Conservation (phyloP, 2,888 invertebrate genomes). For the Acanthopleura granulata region DNA sequence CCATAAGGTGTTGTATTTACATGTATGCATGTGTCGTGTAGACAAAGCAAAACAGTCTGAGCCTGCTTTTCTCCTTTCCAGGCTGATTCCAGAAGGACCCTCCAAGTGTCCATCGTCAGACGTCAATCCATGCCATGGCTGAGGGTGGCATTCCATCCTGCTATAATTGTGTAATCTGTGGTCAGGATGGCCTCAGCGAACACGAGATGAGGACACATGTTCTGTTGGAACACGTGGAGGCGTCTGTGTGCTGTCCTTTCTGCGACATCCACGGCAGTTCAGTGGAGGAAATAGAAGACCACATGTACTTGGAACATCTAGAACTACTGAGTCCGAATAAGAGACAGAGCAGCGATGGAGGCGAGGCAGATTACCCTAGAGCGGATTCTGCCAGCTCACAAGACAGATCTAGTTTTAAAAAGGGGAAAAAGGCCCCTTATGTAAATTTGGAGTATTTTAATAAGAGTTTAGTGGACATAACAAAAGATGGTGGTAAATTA, state of each 20-base stretch:
- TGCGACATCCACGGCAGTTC: conserved; percentile 83
- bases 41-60: no score
- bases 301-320: conserved; percentile 86
- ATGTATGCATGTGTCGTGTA: no score
- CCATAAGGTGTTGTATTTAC: no score
- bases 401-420: background rate
- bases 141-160: conserved; percentile 23
- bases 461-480: conserved; percentile 8
- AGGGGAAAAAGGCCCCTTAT: conserved; percentile 13
- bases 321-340: conserved; percentile 81
- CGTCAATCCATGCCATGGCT: conserved; percentile 23
- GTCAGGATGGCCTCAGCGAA: conserved; percentile 79
- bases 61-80: no score
- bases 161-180: conserved; percentile 82
- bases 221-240: conserved; percentile 82
- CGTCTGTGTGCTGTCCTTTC: conserved; percentile 85
- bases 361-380: conserved; percentile 14
- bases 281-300: conserved; percentile 81
- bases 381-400: background rate
- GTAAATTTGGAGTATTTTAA: conserved; percentile 14
- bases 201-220: conserved; percentile 82
- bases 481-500: background rate
- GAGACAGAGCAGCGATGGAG: conserved; percentile 29
- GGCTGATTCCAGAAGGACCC: no score
- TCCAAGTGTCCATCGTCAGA: background rate